Base-by-base conservation (phyloP, 2,113 vertebrate species). In the Corythornis vintsioides region DNA sequence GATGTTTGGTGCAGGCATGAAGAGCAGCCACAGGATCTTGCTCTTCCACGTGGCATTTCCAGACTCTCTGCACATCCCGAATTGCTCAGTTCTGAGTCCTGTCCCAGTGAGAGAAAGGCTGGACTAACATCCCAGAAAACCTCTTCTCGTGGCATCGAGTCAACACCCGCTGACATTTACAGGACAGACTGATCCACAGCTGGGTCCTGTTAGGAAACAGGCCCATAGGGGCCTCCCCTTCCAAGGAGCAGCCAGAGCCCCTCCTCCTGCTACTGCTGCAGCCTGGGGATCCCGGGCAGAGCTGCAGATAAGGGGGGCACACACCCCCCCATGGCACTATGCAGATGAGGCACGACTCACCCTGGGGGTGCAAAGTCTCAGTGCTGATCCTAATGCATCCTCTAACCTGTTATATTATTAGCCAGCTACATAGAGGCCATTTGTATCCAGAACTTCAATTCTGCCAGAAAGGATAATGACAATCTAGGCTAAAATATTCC, bases 401-500 rank as follows among this genome's bases (percentile, higher is more conserved):
- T 80, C 29, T 57, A 64, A 25, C 19, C 25, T 26, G 43, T 38
- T 38, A 38, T 38, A 33, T 33, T 33, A 10, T 38, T 38, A 38
- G 38, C 38, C 38, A 38, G 5, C 7, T 42, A 16, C 13, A 31
- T 24, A 60, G 43, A 81, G 13, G n/a, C 18, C 24, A 52, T 81
- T 90, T 69, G 26, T 93, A 83, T 80, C 66, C 65, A 35, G 17
- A 71, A n/a, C 24, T 10, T 67, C 52, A 43, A 60, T 56, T 74
- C 56, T 81, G 26, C 24, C n/a, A 43, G 60, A 92, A 89, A 77
- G 43, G 21, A 83, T 17, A 78, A 52, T 83, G 83, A 86, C 69
- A 90, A 53, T 48, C 56, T 40, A 43, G 6, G 29, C 56, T 83
- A 83, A 96, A 95, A 83, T 80, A 91, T 81, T 78, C 61, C 35